Percentiles rank a stretch among this genome's conserved stretches.
Evolutionary conservation across 1,140 invertebrate genomes (phyloP).

Genomic region (Temnothorax curvispinosus): DNA sequence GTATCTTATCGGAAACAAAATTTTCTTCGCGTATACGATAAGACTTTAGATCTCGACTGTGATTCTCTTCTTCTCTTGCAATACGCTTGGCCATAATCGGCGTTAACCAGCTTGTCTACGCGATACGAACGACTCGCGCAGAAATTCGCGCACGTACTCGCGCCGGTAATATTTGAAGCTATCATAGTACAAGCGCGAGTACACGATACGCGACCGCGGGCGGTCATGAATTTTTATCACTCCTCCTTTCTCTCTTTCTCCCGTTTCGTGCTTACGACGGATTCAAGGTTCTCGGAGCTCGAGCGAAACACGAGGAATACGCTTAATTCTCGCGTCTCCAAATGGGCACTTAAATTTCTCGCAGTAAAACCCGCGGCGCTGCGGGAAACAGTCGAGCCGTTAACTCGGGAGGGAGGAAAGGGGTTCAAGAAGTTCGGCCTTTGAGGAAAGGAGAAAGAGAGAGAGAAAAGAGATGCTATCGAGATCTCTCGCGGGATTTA

Average conservation of each 20-base stretch:
- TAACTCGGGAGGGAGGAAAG: conserved; percentile 29
- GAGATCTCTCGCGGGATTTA: conserved; percentile 58
- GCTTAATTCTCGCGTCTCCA: conserved; percentile 70
- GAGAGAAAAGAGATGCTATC: background rate
- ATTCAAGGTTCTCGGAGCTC: conserved; percentile 61
- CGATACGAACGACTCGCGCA: background rate
- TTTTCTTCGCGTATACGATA: background rate
- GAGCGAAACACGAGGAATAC: conserved; percentile 29
- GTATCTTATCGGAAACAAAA: conserved; percentile 2
- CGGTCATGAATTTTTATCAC: conserved; percentile 69
- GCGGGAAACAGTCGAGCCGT: conserved; percentile 50
- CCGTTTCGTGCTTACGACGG: conserved; percentile 49
- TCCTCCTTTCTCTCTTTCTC: too few species aligned
- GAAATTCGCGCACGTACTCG: background rate
- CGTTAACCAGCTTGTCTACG: background rate
- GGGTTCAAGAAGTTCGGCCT: conserved; percentile 31
- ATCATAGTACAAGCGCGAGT: background rate
- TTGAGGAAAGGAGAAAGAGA: background rate
- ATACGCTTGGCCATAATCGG: background rate
- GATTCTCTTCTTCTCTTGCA: background rate
- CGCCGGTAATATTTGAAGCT: background rate
- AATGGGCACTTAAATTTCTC: conserved; percentile 72
- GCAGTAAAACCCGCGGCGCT: conserved; percentile 61
- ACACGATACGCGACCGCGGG: background rate
- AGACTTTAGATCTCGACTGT: background rate